Evolutionary conservation across 2,888 invertebrate genomes (phyloP).

Genomic region (Drosophila recens): DNA sequence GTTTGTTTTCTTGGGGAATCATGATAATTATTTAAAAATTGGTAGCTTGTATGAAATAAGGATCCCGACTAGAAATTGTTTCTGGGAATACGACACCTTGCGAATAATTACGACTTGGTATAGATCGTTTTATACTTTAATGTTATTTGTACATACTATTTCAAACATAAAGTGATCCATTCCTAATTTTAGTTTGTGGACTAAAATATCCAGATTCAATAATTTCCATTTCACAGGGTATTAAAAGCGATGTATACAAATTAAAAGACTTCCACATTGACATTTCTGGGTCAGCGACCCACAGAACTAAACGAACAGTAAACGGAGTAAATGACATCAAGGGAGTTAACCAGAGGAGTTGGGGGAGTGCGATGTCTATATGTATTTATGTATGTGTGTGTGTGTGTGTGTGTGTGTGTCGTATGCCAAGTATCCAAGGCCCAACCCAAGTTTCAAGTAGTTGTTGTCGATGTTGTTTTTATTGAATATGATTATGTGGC

Average conservation of each 20-base stretch:
- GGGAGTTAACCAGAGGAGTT: constrained; percentile 1
- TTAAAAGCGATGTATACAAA: constrained; percentile 43
- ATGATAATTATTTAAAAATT: too few species aligned
- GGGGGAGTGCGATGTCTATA: background rate
- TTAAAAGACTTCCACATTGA: constrained; percentile 83
- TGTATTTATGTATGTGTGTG: background rate
- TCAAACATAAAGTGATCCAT: background rate
- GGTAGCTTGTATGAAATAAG: too few species aligned
- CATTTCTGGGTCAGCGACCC: constrained; percentile 85
- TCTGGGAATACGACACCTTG: too few species aligned
- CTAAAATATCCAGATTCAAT: too few species aligned
- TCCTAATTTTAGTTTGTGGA: background rate
- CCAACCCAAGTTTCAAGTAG: constrained; percentile 51
- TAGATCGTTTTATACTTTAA: background rate
- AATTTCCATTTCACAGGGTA: background rate
- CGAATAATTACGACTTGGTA: too few species aligned
- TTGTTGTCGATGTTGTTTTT: constrained; percentile 57
- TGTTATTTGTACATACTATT: background rate
- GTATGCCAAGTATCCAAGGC: constrained; percentile 39
- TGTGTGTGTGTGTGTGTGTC: background rate
- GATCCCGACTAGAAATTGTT: too few species aligned
- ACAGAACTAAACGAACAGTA: constrained; percentile 62
- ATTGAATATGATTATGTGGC: constrained; percentile 82
- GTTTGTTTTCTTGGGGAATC: too few species aligned
- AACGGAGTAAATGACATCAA: constrained; percentile 15